Evolutionary conservation across 2,797 vertebrate species (phyloP), one percentile per base, ranked within the genome.

Genomic region (Anguilla marmorata): DNA sequence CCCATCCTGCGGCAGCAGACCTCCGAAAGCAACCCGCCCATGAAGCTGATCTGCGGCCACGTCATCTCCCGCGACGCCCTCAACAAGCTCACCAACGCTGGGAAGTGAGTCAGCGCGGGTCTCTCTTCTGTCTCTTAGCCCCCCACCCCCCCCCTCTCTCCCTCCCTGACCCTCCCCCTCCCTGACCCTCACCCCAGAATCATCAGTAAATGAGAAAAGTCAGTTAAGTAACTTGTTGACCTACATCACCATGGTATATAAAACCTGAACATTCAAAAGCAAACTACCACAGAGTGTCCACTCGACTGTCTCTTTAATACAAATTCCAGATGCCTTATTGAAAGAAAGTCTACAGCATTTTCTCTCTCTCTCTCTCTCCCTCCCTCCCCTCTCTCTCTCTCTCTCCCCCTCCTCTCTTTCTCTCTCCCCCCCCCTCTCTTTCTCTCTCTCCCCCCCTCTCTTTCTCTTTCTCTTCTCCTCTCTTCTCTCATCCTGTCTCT

Each of bases 21-120:
- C 0, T 98, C 97, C 0, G 97, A 98, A 91, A 97, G 97, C 90
- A 98, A 98, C 91, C 97, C 97, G 27, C 97, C 97, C n/a, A 98
- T 98, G 96, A 98, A 97, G 92, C 97, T 98, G 86, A 97, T 97
- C 92, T 98, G 97, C 56, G 97, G 97, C 50, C 97, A 98, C 0
- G 97, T 98, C 90, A 98, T 98, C 93, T 98, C 97, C 91, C 95
- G 96, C 93, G 97, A 98, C 24, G 97, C 97, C n/a, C 97, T 98
- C 84, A 98, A 98, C 95, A 98, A 98, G 93, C 97, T 98, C 91
- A 97, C 97, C 87, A 98, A 97, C 0, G 97, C 97, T 92, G 97
- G 97, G 88, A 98, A 98, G 97, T 98, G 94, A 95, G 97, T 96
- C 0, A 2, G 9, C 83, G 58, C n/a, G 8, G 5, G 33, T 12